Conservation (phyloP, 2,888 invertebrate genomes). For the Amblyjoppa fuscipennis region DNA sequence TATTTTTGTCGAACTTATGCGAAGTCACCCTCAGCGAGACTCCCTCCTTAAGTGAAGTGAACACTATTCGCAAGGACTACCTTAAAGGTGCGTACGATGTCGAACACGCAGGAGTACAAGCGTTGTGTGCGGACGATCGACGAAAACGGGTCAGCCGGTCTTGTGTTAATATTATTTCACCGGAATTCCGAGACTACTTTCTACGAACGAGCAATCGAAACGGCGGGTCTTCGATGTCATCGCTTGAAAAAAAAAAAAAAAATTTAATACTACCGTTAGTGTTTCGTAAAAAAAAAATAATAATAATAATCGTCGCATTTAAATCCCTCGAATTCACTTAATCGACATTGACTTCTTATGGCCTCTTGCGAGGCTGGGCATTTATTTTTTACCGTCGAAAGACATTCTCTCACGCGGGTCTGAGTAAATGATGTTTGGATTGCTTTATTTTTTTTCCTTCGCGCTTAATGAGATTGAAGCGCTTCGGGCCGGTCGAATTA, state of each 20-base stretch:
- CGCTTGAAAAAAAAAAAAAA: background rate
- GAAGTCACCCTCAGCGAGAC: no score
- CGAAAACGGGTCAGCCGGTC: background rate
- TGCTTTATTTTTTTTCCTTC: background rate
- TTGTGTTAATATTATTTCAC: background rate
- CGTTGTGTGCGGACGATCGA: background rate
- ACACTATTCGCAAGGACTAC: no score
- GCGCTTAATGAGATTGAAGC: background rate
- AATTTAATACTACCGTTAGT: background rate
- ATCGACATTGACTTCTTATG: conserved; percentile 10
- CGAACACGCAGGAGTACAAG: no score
- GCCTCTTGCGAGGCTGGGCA: background rate
- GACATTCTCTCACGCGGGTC: background rate
- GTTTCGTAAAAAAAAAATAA: conserved; percentile 4
- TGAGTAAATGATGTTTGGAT: background rate
- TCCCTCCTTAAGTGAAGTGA: no score
- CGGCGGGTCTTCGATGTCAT: background rate
- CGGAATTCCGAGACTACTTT: background rate
- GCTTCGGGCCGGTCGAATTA: no score
- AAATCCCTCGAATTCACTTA: conserved; percentile 10
- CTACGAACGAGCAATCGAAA: background rate
- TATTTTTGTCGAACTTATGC: no score
- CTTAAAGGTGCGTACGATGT: background rate
- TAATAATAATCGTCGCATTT: background rate
- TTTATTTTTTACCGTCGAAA: background rate